These are phyloP conservation scores for Cydia strobilella DNA, from an alignment of 1,140 invertebrate species.

Conservation along the genomic window DNA sequence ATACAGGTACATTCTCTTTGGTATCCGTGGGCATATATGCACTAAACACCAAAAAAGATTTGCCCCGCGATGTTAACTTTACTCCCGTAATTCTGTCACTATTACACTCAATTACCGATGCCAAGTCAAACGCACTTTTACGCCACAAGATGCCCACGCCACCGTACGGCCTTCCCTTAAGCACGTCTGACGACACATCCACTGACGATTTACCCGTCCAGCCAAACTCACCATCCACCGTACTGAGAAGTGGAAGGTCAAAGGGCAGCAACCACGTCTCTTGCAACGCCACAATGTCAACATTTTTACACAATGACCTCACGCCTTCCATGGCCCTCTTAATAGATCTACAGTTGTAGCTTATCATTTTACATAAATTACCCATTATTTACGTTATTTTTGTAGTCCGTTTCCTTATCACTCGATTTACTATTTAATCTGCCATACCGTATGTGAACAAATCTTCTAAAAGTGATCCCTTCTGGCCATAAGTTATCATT, in stretches of 20 bases:
- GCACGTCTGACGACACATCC: neutral
- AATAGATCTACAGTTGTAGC: neutral
- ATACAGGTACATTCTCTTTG: too few species aligned
- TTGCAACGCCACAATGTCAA: neutral
- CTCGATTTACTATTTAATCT: too few species aligned
- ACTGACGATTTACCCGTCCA: neutral
- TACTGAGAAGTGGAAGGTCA: neutral
- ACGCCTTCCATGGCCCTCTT: neutral
- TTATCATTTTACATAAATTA: neutral
- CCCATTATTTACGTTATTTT: too few species aligned
- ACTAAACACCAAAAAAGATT: too few species aligned
- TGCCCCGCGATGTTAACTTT: too few species aligned
- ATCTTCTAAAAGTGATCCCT: neutral
- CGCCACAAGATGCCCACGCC: neutral
- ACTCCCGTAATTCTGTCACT: neutral
- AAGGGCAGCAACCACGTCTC: neutral
- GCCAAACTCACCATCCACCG: neutral
- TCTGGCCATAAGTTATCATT: slow-evolving; percentile 9
- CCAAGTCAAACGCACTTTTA: neutral
- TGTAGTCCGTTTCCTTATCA: too few species aligned
- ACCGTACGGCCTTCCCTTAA: neutral
- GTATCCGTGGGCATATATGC: too few species aligned
- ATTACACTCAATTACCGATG: neutral
- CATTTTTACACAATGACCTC: neutral
- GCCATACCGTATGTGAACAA: neutral